A percentile compares a stretch with the other conserved stretches of the same genome.
Conservation (phyloP, 2,797 vertebrate species). For the Petrocephalus schoutedeni region DNA sequence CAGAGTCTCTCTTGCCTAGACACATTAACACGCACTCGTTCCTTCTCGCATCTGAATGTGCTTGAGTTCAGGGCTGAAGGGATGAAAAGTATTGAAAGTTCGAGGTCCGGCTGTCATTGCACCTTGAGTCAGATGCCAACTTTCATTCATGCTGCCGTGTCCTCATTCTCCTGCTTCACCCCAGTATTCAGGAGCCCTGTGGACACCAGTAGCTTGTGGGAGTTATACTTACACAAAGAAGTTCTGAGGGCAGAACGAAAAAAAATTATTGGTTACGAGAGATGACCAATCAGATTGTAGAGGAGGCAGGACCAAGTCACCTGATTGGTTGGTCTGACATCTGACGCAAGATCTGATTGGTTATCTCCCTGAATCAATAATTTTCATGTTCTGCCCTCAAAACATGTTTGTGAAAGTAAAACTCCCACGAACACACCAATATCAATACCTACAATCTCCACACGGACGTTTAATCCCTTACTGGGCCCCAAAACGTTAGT, state of each 20-base stretch:
- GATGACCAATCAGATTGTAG: too few relatives aligned
- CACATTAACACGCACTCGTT: not conserved
- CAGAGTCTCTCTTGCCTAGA: not conserved
- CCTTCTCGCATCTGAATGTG: not conserved
- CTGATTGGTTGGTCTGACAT: too few relatives aligned
- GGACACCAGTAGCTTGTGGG: not conserved
- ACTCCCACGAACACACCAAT: not conserved
- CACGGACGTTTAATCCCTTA: not conserved
- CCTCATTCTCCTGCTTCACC: not conserved
- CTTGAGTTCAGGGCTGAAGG: not conserved
- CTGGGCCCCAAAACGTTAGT: not conserved
- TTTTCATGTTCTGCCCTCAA: too few relatives aligned
- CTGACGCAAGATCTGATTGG: too few relatives aligned
- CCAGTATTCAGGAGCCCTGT: not conserved
- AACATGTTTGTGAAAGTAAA: too few relatives aligned
- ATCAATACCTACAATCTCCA: not conserved
- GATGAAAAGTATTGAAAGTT: not conserved
- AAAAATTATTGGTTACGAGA: too few relatives aligned
- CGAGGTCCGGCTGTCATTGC: not conserved
- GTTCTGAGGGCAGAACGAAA: too few relatives aligned
- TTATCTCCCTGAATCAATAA: too few relatives aligned
- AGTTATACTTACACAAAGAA: too few relatives aligned
- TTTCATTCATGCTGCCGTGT: not conserved
- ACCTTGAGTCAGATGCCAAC: not conserved
- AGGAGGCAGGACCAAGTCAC: too few relatives aligned